Evolutionary conservation across 2,113 vertebrate species (phyloP), one percentile per base, ranked within the genome.

Genomic region (Anolis sagrei): DNA sequence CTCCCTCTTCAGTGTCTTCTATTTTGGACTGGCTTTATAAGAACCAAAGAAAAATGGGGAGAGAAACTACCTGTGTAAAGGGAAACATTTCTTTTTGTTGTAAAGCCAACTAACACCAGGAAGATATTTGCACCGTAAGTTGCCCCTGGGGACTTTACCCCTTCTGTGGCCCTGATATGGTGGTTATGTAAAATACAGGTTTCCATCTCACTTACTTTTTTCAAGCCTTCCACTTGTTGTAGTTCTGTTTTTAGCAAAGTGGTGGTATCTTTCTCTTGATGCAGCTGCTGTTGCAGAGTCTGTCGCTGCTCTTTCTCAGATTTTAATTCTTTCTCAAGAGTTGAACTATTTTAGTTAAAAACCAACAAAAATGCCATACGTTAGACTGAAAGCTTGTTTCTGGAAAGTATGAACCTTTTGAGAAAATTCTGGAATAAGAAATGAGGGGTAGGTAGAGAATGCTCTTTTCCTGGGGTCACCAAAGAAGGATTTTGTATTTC

Each of bases 251-350:
- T 97, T 51, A 99, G 97, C 84, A 98, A 97, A 1, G 91, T 6
- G 54, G 97, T 96, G 86, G 97, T 96, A 90, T 99, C 98, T 86
- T 97, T 98, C 87, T 99, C 98, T 29, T 94, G 96, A 89, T 98
- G 97, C 1, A 99, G 93, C 72, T 98, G 95, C 89, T 92, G 97
- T 90, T 99, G 98, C 89, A 99, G 95, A 75, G 90, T 95, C 83
- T 98, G 98, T 61, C 98, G 96, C 87, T 99, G 97, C 79, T 99
- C 98, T 92, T 97, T 98, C 96, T 99, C 98, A 2, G 90, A 94
- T 76, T 97, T 97, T 94, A 99, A 91, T 77, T 99, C 98, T 44
- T 95, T 97, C 93, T 99, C 98, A 94, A 99, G 94, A 89, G 95
- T 95, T 48, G 96, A 94, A 93, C 99, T 99, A 93, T 93, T 89